Evolutionary conservation across 2,797 vertebrate genomes (phyloP).

Genomic region (Enteromius argenteus): DNA sequence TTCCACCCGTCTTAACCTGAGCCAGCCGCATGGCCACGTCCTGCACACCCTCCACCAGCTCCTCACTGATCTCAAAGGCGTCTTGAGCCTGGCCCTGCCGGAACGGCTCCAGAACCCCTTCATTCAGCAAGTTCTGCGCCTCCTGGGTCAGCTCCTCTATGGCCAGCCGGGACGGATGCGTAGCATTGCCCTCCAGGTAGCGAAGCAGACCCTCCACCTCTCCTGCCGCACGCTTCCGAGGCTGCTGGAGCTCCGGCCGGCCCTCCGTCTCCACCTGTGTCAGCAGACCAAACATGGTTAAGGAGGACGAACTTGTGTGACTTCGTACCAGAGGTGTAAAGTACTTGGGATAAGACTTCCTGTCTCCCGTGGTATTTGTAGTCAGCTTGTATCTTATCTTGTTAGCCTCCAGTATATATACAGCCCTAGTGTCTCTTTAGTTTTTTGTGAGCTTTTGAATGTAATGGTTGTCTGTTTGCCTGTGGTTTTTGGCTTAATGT

Average conservation of each 20-base stretch:
- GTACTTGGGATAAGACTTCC: too few relatives aligned
- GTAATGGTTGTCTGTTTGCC: too few relatives aligned
- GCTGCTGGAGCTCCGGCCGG: conserved; percentile 88
- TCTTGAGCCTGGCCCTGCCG: conserved; percentile 73
- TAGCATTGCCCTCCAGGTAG: conserved; percentile 92
- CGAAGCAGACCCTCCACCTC: conserved; percentile 91
- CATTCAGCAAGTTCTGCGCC: conserved; percentile 86
- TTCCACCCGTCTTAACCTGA: conserved; percentile 93
- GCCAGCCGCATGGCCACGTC: conserved; percentile 89
- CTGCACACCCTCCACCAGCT: conserved; percentile 93
- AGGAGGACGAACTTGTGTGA: background rate
- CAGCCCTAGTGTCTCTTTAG: too few relatives aligned
- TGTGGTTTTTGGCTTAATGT: too few relatives aligned
- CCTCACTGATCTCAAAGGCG: conserved; percentile 79
- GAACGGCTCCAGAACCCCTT: conserved; percentile 85
- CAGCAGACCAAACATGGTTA: background rate
- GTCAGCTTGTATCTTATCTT: too few relatives aligned
- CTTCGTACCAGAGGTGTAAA: too few relatives aligned
- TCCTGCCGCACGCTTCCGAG: conserved; percentile 88
- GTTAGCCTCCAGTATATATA: too few relatives aligned
- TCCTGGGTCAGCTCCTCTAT: conserved; percentile 89
- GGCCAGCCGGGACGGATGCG: conserved; percentile 87
- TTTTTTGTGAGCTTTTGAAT: too few relatives aligned
- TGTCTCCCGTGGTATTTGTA: too few relatives aligned
- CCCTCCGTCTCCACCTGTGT: conserved; percentile 89